Evolutionary conservation across 2,888 invertebrate genomes (phyloP).

Genomic region (Ectemnius continuus): DNA sequence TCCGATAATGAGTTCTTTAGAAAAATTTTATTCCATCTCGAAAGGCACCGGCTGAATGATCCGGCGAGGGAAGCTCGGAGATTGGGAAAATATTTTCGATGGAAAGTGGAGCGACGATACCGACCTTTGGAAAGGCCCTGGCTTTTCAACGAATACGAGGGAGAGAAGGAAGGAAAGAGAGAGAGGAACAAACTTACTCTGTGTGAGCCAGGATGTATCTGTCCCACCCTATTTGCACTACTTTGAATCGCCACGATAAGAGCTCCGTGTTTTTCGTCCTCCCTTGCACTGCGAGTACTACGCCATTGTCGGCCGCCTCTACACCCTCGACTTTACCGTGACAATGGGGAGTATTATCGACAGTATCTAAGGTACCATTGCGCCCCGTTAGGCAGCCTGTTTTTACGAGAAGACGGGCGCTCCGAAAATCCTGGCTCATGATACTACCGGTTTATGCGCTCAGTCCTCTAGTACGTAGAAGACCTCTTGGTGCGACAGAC

Average conservation of each 20-base stretch:
- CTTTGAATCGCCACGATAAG: constrained; percentile 54
- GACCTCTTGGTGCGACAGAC: not conserved
- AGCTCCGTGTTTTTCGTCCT: constrained; percentile 33
- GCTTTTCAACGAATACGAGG: constrained; percentile 3
- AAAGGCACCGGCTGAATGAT: constrained; percentile 60
- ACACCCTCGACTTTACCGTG: constrained; percentile 18
- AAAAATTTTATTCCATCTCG: constrained; percentile 65
- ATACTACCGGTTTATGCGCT: not conserved
- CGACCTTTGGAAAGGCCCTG: constrained; percentile 3
- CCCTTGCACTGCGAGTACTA: not conserved
- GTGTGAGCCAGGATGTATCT: not conserved
- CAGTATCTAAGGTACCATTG: constrained; percentile 16
- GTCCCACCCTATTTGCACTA: constrained; percentile 23
- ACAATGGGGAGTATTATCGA: constrained; percentile 39
- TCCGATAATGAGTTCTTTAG: constrained; percentile 74
- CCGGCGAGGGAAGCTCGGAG: constrained; percentile 42
- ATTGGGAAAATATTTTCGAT: constrained; percentile 69
- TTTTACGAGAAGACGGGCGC: constrained; percentile 22
- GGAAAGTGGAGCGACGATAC: constrained; percentile 2
- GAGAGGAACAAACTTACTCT: too few species aligned
- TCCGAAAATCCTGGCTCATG: constrained; percentile 10
- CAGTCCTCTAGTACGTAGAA: not conserved
- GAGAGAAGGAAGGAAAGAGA: too few species aligned
- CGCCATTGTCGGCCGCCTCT: constrained; percentile 10
- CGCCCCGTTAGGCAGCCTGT: constrained; percentile 20